These are phyloP conservation scores for Mirza zaza DNA, from an alignment of 2,113 vertebrate species.

Conservation along the genomic window DNA sequence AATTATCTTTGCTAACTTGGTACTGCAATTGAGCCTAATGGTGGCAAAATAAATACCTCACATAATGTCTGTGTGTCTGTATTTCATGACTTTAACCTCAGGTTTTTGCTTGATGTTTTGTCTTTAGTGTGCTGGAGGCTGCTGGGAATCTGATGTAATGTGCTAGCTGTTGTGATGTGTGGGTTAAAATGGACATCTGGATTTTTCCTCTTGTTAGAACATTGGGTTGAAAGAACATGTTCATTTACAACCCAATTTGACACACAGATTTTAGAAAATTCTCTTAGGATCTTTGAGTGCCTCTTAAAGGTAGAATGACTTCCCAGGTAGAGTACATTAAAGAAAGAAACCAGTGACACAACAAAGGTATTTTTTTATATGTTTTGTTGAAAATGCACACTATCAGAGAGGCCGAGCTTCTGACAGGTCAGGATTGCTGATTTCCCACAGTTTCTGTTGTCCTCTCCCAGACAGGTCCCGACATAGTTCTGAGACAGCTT, in stretches of 20 bases:
- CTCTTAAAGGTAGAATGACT: neutral
- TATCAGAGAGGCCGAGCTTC: neutral
- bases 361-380: neutral
- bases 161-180: neutral
- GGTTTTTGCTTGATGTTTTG: conserved; percentile 3
- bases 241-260: neutral
- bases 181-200: neutral
- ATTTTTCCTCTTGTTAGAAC: neutral
- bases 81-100: neutral
- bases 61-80: neutral
- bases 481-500: neutral
- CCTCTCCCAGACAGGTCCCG: neutral
- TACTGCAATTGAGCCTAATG: neutral
- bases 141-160: neutral
- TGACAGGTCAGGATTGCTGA: neutral
- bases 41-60: conserved; percentile 48
- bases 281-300: neutral
- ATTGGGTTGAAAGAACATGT: neutral
- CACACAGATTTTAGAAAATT: neutral
- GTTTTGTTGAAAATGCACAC: neutral
- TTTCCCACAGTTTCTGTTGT: neutral
- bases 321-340: neutral
- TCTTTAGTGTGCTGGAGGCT: neutral
- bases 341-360: neutral
- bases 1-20: conserved; percentile 10